Base-by-base conservation (phyloP, 2,113 vertebrate species). In the Centrocercus urophasianus region DNA sequence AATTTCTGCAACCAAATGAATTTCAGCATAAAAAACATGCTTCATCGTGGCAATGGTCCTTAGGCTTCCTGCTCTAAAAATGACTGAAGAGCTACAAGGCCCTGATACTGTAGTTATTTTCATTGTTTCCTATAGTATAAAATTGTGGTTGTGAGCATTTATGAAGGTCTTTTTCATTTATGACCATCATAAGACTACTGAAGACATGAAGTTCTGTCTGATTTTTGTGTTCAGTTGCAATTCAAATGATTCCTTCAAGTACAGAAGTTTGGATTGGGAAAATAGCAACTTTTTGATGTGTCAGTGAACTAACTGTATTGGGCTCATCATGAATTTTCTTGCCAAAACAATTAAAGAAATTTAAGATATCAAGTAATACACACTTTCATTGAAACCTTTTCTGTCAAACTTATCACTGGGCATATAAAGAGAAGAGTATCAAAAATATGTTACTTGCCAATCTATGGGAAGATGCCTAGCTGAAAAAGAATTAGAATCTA, bases 31-130 rank as follows among this genome's bases (percentile, higher is more conserved):
- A 73, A 50, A 70, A 63, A 64, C 2, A 21, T 24, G 4, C 10
- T 14, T 38, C 24, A 10, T 47, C 2, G 7, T 32, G 19, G 15
- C 6, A 45, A 9, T 1, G 6, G 17, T 11, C 5, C 4, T 14
- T 21, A 18, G 10, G 8, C 5, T 56, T 45, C 27, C 21, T 69
- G 8, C 20, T 65, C 3, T 12, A 86, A 73, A 73, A 45, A 12
- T 13, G 13, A 11, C 43, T 50, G 34, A 19, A 43, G 32, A 66
- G 19, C 8, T 42, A 38, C 21, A 69, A 76, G 6, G 2, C 11
- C 21, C 24, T 0, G 1, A 11, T 27, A 15, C 1, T 6, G 6
- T n/a, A 19, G 32, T 12, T 32, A 6, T 9, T 12, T 45, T 5
- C 11, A 72, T 30, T 5, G 5, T 21, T 86, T 66, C 50, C 66